A percentile compares a stretch with the other conserved stretches of the same genome.
phyloP scores from a whole-genome alignment of 2,113 vertebrate genomes.

The Syrrhaptes paradoxus region DNA sequence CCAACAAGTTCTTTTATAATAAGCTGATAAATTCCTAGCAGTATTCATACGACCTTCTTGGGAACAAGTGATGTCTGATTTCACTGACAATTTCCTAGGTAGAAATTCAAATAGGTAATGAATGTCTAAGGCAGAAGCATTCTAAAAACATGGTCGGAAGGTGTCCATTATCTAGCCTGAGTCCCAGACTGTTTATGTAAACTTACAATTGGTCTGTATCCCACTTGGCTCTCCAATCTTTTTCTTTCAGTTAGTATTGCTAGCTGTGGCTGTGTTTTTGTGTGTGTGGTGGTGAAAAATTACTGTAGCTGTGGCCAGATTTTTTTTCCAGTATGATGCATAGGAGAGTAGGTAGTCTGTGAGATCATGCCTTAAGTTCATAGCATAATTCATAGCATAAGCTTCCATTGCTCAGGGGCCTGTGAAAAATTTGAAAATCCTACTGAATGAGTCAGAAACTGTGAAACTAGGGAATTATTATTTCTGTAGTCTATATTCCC shows the following conservation, averaged over 20 bases:
- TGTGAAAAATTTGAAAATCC: not conserved
- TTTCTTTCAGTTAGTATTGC: not conserved
- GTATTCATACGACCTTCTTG: not conserved
- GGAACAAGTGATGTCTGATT: not conserved
- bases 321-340: not conserved
- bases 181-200: not conserved
- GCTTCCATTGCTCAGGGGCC: not conserved
- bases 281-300: not conserved
- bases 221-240: not conserved
- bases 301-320: not conserved
- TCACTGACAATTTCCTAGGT: not conserved
- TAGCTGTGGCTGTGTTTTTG: not conserved
- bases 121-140: not conserved
- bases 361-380: not conserved
- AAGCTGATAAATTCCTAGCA: not conserved
- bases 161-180: fast-evolving
- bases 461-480: not conserved
- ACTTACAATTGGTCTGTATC: not conserved
- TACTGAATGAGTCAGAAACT: not conserved
- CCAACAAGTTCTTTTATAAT: not conserved
- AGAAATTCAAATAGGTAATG: not conserved
- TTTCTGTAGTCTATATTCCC: not conserved
- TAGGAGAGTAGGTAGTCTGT: not conserved
- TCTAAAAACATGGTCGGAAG: not conserved
- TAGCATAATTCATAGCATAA: not conserved